phyloP scores from a whole-genome alignment of 2,113 vertebrate species.

The Pangasianodon gigas region DNA sequence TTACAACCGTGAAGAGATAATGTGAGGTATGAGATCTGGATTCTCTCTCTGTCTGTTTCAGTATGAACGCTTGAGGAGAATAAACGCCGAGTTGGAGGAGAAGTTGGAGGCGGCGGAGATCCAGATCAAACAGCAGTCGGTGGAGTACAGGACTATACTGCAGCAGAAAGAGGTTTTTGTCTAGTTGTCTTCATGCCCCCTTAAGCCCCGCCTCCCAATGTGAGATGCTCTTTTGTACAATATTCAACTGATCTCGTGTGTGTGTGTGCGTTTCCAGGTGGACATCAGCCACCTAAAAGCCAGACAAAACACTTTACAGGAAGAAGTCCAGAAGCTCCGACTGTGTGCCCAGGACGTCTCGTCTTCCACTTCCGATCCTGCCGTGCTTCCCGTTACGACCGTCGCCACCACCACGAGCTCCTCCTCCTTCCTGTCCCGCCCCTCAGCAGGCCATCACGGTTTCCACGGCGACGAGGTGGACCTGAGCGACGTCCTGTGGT shows the following conservation, averaged over 20 bases:
- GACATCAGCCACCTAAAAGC: conserved; percentile 95
- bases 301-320: conserved; percentile 86
- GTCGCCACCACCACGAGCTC: conserved; percentile 63
- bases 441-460: conserved; percentile 69
- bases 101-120: conserved; percentile 92
- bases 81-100: conserved; percentile 89
- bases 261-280: conserved; percentile 73
- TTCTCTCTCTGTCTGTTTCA: conserved; percentile 62
- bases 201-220: too few species aligned
- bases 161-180: conserved; percentile 87
- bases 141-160: conserved; percentile 84
- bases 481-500: conserved; percentile 90
- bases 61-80: conserved; percentile 86
- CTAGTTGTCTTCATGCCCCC: too few species aligned
- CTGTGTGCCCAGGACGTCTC: conserved; percentile 67
- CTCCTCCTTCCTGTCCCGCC: conserved; percentile 69
- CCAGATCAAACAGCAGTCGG: conserved; percentile 87
- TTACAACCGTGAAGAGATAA: background rate
- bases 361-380: conserved; percentile 60
- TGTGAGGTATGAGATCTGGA: background rate
- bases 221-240: too few species aligned
- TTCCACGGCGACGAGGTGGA: conserved; percentile 92
- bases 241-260: background rate
- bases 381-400: conserved; percentile 65
- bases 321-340: conserved; percentile 86